Percentiles rank a stretch among this genome's conserved stretches.
These are phyloP conservation scores for Prenolepis imparis DNA, from an alignment of 2,888 invertebrate genomes.

Conservation along the genomic window DNA sequence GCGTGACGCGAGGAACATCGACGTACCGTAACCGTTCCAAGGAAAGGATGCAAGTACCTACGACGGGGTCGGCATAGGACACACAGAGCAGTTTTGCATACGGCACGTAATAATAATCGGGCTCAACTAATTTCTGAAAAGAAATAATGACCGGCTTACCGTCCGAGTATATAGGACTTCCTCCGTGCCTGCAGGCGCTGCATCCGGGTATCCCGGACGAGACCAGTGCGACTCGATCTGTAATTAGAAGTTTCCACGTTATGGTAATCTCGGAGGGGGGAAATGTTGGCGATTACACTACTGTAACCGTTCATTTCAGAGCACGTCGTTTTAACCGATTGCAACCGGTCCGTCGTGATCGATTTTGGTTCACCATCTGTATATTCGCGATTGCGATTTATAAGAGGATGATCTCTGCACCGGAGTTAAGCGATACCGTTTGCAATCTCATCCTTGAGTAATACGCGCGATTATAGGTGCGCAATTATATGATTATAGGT, in stretches of 20 bases:
- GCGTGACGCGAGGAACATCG: conserved; percentile 35
- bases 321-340: conserved; percentile 1
- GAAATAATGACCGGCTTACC: conserved; percentile 73
- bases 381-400: neutral
- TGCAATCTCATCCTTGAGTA: neutral
- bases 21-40: neutral
- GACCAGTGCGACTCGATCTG: conserved; percentile 90
- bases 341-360: neutral
- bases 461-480: neutral
- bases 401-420: neutral
- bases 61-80: neutral
- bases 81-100: conserved; percentile 13
- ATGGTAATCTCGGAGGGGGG: conserved; percentile 22
- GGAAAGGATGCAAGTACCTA: conserved; percentile 1
- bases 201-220: conserved; percentile 85
- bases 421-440: neutral
- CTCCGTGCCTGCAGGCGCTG: conserved; percentile 82
- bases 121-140: conserved; percentile 32
- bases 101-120: conserved; percentile 35
- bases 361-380: neutral
- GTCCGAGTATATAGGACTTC: conserved; percentile 83
- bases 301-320: conserved; percentile 18
- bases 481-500: neutral
- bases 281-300: conserved; percentile 22
- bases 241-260: conserved; percentile 61